A percentile compares a stretch with the other conserved stretches of the same genome.
phyloP scores from a whole-genome alignment of 2,888 invertebrate genomes.

The Dione juno region DNA sequence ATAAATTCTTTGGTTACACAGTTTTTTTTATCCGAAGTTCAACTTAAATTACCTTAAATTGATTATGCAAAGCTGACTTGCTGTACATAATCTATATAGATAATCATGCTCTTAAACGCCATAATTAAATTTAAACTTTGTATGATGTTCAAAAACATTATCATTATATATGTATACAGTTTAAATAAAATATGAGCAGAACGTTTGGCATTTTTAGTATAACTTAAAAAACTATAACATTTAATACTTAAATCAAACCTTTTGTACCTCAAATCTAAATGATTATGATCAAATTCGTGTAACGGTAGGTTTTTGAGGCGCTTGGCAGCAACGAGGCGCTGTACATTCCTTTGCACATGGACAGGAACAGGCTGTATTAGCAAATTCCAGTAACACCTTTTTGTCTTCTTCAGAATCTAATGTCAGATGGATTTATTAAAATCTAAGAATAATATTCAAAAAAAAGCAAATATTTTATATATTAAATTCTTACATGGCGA shows the following conservation, averaged over 20 bases:
- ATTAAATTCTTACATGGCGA: slow-evolving; percentile 58
- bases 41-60: slow-evolving; percentile 3
- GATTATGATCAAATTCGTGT: slow-evolving; percentile 62
- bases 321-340: slow-evolving; percentile 71
- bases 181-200: slow-evolving; percentile 28
- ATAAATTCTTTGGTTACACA: slow-evolving; percentile 58
- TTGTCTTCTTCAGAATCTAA: slow-evolving; percentile 73
- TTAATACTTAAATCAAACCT: slow-evolving; percentile 16
- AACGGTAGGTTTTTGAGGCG: slow-evolving; percentile 61
- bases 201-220: slow-evolving; percentile 23
- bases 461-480: too few species aligned
- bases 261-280: slow-evolving; percentile 2
- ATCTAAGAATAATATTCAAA: neutral
- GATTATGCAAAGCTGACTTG: neutral
- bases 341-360: slow-evolving; percentile 79
- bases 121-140: neutral
- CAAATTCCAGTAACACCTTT: slow-evolving; percentile 68
- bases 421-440: slow-evolving; percentile 8
- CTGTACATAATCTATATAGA: neutral
- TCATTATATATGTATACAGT: neutral
- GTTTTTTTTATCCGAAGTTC: slow-evolving; percentile 30
- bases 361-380: slow-evolving; percentile 66
- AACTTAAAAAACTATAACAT: neutral
- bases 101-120: neutral
- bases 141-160: neutral